A percentile compares a stretch with the other conserved stretches of the same genome.
These are phyloP conservation scores for Gryllus longicercus DNA, from an alignment of 2,888 invertebrate species.

Conservation along the genomic window DNA sequence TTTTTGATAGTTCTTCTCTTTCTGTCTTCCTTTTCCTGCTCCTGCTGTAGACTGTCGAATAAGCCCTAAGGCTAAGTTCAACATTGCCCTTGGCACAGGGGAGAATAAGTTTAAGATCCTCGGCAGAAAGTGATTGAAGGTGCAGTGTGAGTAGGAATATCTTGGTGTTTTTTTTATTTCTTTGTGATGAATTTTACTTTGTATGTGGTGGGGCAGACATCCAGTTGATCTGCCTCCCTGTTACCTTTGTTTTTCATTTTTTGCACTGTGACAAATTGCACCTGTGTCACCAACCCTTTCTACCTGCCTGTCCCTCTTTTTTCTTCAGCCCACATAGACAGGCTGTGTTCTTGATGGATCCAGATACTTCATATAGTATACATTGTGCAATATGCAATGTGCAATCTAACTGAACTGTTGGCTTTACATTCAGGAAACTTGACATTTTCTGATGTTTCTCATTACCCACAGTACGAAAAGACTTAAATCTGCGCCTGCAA, in stretches of 20 bases:
- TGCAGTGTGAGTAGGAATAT: constrained; percentile 35
- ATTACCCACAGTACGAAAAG: constrained; percentile 88
- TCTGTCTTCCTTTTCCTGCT: constrained; percentile 29
- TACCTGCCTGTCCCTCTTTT: not conserved
- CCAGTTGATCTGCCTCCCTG: not conserved
- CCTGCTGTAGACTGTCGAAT: constrained; percentile 36
- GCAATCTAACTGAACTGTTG: constrained; percentile 18
- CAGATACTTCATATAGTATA: not conserved
- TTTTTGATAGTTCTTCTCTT: constrained; percentile 28
- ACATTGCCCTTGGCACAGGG: constrained; percentile 35
- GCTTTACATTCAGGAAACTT: not conserved
- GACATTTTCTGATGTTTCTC: constrained; percentile 43
- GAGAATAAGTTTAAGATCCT: constrained; percentile 35
- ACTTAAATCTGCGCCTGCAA: constrained; percentile 90
- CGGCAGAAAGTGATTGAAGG: constrained; percentile 34
- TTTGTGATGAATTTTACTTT: not conserved
- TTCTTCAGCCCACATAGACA: not conserved
- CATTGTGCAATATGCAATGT: constrained; percentile 20
- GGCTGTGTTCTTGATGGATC: not conserved
- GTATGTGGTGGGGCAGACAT: not conserved
- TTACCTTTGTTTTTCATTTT: not conserved
- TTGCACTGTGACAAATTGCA: not conserved
- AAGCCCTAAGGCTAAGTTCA: constrained; percentile 37
- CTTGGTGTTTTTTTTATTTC: not conserved
- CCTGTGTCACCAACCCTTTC: not conserved